Evolutionary conservation across 2,797 vertebrate species (phyloP), one percentile per base, ranked within the genome.

Genomic region (Sebastes cheni): DNA sequence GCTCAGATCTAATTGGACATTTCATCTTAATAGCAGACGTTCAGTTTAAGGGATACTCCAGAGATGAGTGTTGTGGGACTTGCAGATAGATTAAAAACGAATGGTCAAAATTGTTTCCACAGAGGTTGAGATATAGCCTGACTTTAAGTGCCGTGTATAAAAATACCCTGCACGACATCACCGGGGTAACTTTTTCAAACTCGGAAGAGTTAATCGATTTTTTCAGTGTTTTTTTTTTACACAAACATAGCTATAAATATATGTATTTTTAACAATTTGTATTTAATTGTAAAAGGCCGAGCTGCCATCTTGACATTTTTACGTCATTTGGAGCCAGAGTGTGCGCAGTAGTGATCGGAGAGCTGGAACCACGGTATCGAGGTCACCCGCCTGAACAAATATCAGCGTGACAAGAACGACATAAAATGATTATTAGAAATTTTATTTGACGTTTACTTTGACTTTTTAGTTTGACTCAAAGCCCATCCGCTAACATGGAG

Each of bases 21-120:
- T 70, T 79, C 34, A 75, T 69, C 30, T 79, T 10, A 75, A 67
- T 46, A 58, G 22, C 50, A 39, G 29, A 60, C 4, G 7, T 29
- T 68, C n/a, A 14, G 5, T 80, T 42, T 77, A 60, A 75, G 20
- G 59, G n/a, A 67, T 50, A 72, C 30, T 70, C 25, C 56, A 73
- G 27, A 80, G 66, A 70, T 82, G 46, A 52, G 27, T n/a, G 39
- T 8, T 39, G n/a, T n/a, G 20, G 22, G 29, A 62, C 8, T 46
- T 70, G 27, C 13, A 69, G 34, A 72, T 9, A 54, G n/a, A 55
- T 39, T 23, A 18, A 27, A 30, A 50, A 60, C 0, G 4, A 72
- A 74, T 20, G 29, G 8, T 72, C 25, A 60, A 25, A 62, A 62
- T 25, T 4, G 72, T 72, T 68, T 68, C n/a, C 62, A 52, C 58